phyloP scores from a whole-genome alignment of 2,113 vertebrate genomes.

The Chrysemys picta region DNA sequence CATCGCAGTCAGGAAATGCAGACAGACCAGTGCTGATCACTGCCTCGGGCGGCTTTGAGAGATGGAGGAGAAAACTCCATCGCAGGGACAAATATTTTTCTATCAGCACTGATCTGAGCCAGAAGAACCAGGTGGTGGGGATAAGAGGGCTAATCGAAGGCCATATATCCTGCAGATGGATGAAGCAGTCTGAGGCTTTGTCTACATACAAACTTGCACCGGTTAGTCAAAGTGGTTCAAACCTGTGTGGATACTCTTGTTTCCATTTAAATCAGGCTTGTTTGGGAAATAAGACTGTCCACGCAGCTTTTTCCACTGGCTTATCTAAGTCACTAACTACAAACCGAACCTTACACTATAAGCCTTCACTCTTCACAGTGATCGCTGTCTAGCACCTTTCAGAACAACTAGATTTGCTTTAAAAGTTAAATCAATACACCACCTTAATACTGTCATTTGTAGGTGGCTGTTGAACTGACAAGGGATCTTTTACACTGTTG shows the following conservation, averaged over 20 bases:
- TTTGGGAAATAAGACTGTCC: constrained; percentile 52
- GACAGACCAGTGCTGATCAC: background rate
- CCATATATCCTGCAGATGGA: background rate
- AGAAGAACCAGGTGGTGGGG: background rate
- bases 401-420: background rate
- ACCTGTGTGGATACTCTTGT: constrained; percentile 10
- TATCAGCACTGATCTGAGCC: background rate
- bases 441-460: background rate
- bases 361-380: background rate
- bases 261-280: background rate
- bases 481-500: background rate
- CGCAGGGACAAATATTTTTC: background rate
- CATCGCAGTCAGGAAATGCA: background rate
- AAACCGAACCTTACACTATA: background rate
- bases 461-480: background rate
- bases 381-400: constrained; percentile 18
- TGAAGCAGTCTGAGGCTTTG: background rate
- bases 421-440: background rate
- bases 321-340: constrained; percentile 35
- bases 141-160: fast-evolving
- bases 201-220: background rate
- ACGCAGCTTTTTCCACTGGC: constrained; percentile 28
- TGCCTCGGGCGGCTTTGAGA: background rate
- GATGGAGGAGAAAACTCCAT: background rate
- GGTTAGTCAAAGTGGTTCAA: constrained; percentile 17